A percentile compares a stretch with the other conserved stretches of the same genome.
Evolutionary conservation across 2,797 vertebrate species (phyloP).

Genomic region (Streptopelia turtur): DNA sequence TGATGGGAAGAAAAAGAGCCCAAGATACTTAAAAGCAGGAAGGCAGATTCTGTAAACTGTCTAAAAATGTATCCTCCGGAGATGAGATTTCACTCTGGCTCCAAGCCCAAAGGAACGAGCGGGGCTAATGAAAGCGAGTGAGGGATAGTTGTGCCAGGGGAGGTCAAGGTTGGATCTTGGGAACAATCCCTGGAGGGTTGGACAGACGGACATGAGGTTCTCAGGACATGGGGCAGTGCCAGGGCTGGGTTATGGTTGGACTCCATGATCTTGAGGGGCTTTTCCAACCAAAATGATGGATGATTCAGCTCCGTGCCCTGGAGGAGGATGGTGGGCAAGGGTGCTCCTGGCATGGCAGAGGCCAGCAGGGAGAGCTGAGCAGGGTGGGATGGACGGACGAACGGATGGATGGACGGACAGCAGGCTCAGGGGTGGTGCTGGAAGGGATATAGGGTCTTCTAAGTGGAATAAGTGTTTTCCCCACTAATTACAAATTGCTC

Average conservation of each 20-base stretch:
- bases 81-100: conserved; percentile 29
- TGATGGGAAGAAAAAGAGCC: conserved; percentile 26
- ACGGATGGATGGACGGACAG: not conserved
- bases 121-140: accelerated
- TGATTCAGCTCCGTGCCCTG: accelerated
- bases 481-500: no score
- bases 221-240: no score
- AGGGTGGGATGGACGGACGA: not conserved
- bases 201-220: not conserved
- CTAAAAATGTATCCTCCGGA: conserved; percentile 46
- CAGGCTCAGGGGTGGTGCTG: not conserved
- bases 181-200: accelerated
- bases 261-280: no score
- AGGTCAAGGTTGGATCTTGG: not conserved
- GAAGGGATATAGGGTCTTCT: not conserved
- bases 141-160: accelerated
- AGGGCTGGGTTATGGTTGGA: no score
- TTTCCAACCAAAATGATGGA: not conserved
- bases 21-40: conserved; percentile 48
- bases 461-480: no score
- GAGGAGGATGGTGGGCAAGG: not conserved
- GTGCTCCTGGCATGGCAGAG: accelerated
- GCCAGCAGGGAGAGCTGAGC: not conserved
- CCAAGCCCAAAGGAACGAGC: not conserved
- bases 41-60: conserved; percentile 54